These are phyloP conservation scores for Trissolcus japonicus DNA, from an alignment of 2,888 invertebrate genomes.

Conservation along the genomic window DNA sequence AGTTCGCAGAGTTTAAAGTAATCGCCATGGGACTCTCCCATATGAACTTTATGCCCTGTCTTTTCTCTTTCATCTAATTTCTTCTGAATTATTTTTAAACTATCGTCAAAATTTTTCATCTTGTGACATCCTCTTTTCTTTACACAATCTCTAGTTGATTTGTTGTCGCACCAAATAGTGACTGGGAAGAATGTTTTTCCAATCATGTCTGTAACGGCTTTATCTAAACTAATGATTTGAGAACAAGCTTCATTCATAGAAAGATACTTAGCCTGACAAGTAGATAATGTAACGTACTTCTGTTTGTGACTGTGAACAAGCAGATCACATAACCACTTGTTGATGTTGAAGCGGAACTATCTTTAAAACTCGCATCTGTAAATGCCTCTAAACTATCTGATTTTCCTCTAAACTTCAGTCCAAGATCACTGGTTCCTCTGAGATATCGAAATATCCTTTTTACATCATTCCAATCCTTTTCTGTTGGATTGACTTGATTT, in stretches of 20 bases:
- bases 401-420: neutral
- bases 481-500: neutral
- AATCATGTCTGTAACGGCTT: neutral
- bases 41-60: neutral
- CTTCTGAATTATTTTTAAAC: neutral
- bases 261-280: neutral
- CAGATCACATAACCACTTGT: neutral
- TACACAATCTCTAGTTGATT: neutral
- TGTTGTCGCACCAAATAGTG: constrained; percentile 1
- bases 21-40: neutral
- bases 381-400: neutral
- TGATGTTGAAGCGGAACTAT: neutral
- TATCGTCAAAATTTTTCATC: neutral
- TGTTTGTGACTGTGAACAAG: neutral
- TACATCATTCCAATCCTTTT: constrained; percentile 1
- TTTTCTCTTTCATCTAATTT: neutral
- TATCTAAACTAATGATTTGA: neutral
- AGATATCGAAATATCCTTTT: neutral
- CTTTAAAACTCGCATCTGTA: constrained; percentile 3
- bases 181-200: neutral
- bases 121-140: neutral
- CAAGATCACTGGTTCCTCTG: neutral
- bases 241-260: neutral
- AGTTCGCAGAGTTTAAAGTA: neutral
- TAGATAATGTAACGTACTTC: neutral